Conservation (phyloP, 2,888 invertebrate genomes). For the Liopterus haemorrhoidalis region DNA sequence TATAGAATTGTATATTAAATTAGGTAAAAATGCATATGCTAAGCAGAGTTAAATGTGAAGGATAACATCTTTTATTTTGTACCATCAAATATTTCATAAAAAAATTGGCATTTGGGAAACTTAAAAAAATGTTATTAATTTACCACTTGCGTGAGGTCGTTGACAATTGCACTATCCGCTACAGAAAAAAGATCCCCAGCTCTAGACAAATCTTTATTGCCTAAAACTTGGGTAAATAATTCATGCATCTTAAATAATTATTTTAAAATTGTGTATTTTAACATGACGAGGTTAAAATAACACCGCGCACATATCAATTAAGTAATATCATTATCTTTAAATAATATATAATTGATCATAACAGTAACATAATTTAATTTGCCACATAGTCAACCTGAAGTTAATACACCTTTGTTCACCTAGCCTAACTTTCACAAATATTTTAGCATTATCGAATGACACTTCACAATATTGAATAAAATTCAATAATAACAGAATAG, state of each 20-base stretch:
- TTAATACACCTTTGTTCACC: slow-evolving; percentile 11
- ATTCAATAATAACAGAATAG: too few species aligned
- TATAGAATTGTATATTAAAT: too few species aligned
- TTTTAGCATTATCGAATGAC: too few species aligned
- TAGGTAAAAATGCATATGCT: too few species aligned
- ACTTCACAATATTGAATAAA: too few species aligned
- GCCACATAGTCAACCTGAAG: slow-evolving; percentile 15
- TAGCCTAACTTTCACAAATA: slow-evolving; percentile 17
- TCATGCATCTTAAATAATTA: slow-evolving; percentile 68
- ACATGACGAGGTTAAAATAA: not conserved
- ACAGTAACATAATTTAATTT: slow-evolving; percentile 3
- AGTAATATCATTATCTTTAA: not conserved
- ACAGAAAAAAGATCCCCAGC: slow-evolving; percentile 89
- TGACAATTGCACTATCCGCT: slow-evolving; percentile 77
- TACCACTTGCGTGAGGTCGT: slow-evolving; percentile 79
- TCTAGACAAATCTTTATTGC: slow-evolving; percentile 80
- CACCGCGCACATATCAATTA: not conserved
- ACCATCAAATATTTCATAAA: too few species aligned
- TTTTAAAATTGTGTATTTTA: not conserved
- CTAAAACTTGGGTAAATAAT: slow-evolving; percentile 82
- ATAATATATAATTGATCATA: not conserved
- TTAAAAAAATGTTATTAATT: slow-evolving; percentile 39
- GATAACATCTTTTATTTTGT: too few species aligned
- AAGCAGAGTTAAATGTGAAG: too few species aligned
- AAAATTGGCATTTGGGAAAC: slow-evolving; percentile 1